These are phyloP conservation scores for Leptinotarsa tumamoca DNA, from an alignment of 2,888 invertebrate genomes.

Conservation along the genomic window DNA sequence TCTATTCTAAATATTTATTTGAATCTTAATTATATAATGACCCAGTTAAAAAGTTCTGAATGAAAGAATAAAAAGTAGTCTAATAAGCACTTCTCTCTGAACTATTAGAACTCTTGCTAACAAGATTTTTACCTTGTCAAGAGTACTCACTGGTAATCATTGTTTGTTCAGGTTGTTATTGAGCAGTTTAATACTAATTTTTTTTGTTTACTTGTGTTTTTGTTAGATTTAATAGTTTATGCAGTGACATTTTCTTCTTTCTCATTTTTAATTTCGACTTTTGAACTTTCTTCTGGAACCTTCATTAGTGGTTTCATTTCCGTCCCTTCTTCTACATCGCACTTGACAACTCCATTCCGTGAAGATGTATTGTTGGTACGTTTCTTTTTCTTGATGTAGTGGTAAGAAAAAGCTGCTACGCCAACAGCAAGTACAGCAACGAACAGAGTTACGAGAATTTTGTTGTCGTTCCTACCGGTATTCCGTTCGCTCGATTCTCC, in stretches of 20 bases:
- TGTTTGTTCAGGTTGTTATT: neutral
- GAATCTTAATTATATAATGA: neutral
- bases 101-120: no score
- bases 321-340: constrained; percentile 50
- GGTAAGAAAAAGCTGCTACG: constrained; percentile 70
- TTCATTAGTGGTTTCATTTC: constrained; percentile 61
- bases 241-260: constrained; percentile 32
- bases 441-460: constrained; percentile 67
- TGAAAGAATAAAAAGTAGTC: neutral
- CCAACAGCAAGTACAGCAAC: constrained; percentile 70
- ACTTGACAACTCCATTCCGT: constrained; percentile 41
- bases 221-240: neutral
- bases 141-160: neutral
- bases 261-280: constrained; percentile 52
- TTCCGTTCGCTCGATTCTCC: constrained; percentile 36
- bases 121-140: neutral
- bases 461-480: constrained; percentile 52
- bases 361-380: constrained; percentile 56
- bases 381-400: constrained; percentile 68
- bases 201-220: neutral
- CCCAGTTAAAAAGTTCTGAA: neutral
- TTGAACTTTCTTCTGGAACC: constrained; percentile 43
- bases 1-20: neutral
- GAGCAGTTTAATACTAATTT: no score
- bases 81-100: neutral